phyloP scores from a whole-genome alignment of 1,140 invertebrate species.

The Conus ventricosus region DNA sequence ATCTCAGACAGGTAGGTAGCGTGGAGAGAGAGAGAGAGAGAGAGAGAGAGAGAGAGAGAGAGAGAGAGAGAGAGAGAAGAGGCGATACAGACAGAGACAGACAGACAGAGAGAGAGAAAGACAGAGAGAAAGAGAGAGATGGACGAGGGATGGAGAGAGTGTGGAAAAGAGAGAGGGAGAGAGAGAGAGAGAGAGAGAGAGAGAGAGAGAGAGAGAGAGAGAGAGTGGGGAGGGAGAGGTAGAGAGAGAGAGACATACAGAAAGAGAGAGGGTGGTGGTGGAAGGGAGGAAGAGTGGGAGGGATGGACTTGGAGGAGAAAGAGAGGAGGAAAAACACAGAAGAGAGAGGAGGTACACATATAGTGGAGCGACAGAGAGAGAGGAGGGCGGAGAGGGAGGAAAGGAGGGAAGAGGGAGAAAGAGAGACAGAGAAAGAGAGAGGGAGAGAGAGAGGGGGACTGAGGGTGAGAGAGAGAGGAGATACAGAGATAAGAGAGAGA shows the following conservation, averaged over 20 bases:
- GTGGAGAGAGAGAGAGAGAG: background rate
- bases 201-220: background rate
- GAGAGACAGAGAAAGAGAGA: too few species aligned
- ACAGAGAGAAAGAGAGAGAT: background rate
- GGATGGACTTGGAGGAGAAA: background rate
- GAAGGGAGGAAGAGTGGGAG: background rate
- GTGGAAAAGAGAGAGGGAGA: background rate
- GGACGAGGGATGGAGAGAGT: background rate
- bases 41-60: background rate
- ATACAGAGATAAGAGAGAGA: background rate
- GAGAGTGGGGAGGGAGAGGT: too few species aligned
- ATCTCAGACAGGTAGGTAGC: slow-evolving; percentile 51
- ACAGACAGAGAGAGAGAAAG: background rate
- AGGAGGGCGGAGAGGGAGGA: background rate
- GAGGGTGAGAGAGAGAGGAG: background rate
- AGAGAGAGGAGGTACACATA: too few species aligned
- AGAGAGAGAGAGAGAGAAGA: background rate
- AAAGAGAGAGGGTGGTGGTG: background rate
- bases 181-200: background rate
- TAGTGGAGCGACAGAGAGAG: background rate
- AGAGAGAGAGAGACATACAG: background rate
- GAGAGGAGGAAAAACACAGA: background rate
- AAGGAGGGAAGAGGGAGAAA: too few species aligned
- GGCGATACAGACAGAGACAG: background rate
- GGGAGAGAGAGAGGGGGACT: too few species aligned